Percentiles rank a stretch among this genome's conserved stretches.
phyloP scores from a whole-genome alignment of 2,888 invertebrate genomes.

The Seira ritae region DNA sequence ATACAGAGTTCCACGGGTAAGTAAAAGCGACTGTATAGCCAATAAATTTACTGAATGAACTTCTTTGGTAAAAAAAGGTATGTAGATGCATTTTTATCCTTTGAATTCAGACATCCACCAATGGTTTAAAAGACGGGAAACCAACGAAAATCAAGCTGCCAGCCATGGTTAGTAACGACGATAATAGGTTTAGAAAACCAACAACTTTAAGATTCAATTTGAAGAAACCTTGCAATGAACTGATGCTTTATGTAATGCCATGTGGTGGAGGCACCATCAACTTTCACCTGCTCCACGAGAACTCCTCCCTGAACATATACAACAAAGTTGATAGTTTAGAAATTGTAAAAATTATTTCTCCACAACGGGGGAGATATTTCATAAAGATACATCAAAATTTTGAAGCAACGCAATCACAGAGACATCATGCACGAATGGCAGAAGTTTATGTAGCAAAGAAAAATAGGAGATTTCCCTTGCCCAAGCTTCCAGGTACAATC shows the following conservation, averaged over 20 bases:
- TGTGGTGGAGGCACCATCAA: conserved; percentile 77
- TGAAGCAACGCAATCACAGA: not conserved
- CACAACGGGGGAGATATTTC: conserved; percentile 67
- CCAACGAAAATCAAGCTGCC: conserved; percentile 76
- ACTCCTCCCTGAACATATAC: conserved; percentile 28
- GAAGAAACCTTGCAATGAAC: conserved; percentile 71
- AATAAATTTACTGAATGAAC: too few relatives aligned
- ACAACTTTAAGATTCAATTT: conserved; percentile 70
- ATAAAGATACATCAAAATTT: conserved; percentile 61
- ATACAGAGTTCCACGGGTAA: conserved; percentile 74
- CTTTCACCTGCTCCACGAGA: conserved; percentile 67
- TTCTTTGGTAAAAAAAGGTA: not conserved
- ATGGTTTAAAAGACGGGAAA: conserved; percentile 77
- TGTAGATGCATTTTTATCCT: not conserved
- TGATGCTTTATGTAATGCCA: conserved; percentile 78
- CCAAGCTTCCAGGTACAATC: conserved; percentile 77
- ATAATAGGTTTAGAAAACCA: conserved; percentile 15
- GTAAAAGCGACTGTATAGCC: not conserved
- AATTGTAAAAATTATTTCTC: conserved; percentile 67
- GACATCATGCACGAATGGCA: conserved; percentile 64
- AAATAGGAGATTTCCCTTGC: conserved; percentile 77
- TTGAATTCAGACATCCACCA: conserved; percentile 74
- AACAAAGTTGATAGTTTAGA: conserved; percentile 66
- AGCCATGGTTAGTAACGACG: too few relatives aligned
- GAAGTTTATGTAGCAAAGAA: conserved; percentile 73